These are phyloP conservation scores for Larimichthys crocea DNA, from an alignment of 2,113 vertebrate genomes.

Conservation along the genomic window DNA sequence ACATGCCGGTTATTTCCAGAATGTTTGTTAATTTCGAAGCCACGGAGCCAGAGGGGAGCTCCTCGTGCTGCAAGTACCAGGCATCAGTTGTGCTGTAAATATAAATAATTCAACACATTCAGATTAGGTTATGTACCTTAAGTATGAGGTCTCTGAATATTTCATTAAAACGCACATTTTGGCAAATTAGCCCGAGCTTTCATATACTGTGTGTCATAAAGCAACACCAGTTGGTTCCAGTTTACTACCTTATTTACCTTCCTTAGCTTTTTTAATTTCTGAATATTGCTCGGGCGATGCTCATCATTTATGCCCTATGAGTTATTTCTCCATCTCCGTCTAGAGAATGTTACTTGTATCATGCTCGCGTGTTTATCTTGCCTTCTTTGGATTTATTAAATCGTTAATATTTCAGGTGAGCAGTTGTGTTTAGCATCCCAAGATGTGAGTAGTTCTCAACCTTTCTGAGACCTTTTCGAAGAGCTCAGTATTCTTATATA, in stretches of 20 bases:
- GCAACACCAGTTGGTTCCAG: conserved; percentile 2
- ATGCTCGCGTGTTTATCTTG: too few relatives aligned
- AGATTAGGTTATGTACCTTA: conserved; percentile 93
- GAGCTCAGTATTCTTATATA: too few relatives aligned
- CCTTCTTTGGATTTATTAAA: not conserved
- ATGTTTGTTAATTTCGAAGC: conserved; percentile 33
- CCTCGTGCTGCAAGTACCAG: conserved; percentile 35
- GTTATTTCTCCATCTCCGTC: not conserved
- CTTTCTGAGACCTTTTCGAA: too few relatives aligned
- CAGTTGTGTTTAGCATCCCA: not conserved
- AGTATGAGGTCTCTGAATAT: conserved; percentile 93
- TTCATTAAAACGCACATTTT: conserved; percentile 90
- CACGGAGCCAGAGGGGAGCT: conserved; percentile 28
- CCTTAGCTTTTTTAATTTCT: not conserved
- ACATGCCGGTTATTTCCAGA: conserved; percentile 4
- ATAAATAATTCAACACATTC: conserved; percentile 96
- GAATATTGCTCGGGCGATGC: conserved; percentile 4
- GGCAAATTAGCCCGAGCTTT: conserved; percentile 82
- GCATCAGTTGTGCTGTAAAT: conserved; percentile 74
- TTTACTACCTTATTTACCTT: conserved; percentile 37
- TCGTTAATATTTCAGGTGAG: not conserved
- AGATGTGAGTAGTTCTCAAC: not conserved
- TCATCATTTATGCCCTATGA: not conserved
- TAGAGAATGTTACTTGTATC: not conserved
- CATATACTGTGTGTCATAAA: conserved; percentile 71